Conservation (phyloP, 2,113 vertebrate genomes). For the Chrysemys picta region DNA sequence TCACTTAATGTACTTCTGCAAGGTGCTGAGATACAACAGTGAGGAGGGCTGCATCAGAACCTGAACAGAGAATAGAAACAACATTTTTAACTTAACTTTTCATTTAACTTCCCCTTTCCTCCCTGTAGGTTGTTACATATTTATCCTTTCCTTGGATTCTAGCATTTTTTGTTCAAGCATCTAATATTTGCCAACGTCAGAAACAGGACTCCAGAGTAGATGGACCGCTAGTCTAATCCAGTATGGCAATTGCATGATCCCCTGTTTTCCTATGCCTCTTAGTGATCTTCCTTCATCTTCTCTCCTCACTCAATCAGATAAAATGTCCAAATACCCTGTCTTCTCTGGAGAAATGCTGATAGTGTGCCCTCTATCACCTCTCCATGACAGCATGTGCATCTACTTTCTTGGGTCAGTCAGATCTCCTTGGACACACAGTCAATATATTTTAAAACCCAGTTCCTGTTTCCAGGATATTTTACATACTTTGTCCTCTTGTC, state of each 20-base stretch:
- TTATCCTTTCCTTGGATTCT: not conserved
- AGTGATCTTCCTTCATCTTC: not conserved
- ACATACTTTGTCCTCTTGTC: not conserved
- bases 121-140: not conserved
- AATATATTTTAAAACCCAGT: not conserved
- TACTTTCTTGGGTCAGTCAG: not conserved
- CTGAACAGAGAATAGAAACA: not conserved
- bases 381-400: not conserved
- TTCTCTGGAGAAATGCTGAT: not conserved
- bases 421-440: not conserved
- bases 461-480: not conserved
- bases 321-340: not conserved
- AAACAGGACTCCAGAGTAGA: not conserved
- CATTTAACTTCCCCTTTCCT: not conserved
- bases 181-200: not conserved
- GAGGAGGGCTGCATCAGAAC: not conserved
- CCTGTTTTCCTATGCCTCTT: not conserved
- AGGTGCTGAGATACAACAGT: not conserved
- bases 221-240: not conserved
- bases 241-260: not conserved
- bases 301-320: not conserved
- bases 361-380: not conserved
- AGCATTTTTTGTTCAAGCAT: not conserved
- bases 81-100: not conserved
- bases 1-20: not conserved